A percentile compares a stretch with the other conserved stretches of the same genome.
Evolutionary conservation across 1,140 invertebrate genomes (phyloP).

Genomic region (Ceratina calcarata): DNA sequence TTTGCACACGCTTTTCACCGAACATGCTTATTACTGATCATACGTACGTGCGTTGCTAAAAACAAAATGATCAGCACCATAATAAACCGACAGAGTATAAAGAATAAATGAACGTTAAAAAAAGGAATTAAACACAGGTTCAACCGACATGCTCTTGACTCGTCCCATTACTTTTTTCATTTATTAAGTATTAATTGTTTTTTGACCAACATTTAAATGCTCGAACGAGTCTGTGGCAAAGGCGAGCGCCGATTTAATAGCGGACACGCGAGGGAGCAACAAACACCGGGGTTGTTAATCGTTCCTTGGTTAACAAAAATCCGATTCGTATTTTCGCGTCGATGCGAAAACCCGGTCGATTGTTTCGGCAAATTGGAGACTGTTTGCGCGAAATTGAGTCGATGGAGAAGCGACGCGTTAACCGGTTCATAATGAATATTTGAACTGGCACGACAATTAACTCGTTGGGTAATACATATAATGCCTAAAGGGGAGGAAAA

Average conservation of each 20-base stretch:
- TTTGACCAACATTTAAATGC: background rate
- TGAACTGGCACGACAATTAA: slow-evolving; percentile 65
- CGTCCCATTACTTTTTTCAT: too few relatives aligned
- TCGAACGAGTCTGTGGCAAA: too few relatives aligned
- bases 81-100: too few relatives aligned
- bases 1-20: background rate
- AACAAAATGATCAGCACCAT: too few relatives aligned
- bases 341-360: slow-evolving; percentile 18
- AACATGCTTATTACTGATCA: too few relatives aligned
- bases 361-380: slow-evolving; percentile 44
- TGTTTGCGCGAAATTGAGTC: slow-evolving; percentile 39
- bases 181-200: background rate
- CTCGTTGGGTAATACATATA: slow-evolving; percentile 54
- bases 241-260: background rate
- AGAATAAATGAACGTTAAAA: too few relatives aligned
- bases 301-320: slow-evolving; percentile 18
- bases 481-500: slow-evolving; percentile 37
- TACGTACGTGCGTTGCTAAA: too few relatives aligned
- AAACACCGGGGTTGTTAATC: background rate
- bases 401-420: slow-evolving; percentile 30
- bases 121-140: too few relatives aligned
- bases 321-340: background rate
- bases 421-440: slow-evolving; percentile 62
- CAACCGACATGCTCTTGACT: too few relatives aligned
- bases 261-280: background rate